Evolutionary conservation across 1,140 invertebrate species (phyloP).

Genomic region (Drosophila elegans): DNA sequence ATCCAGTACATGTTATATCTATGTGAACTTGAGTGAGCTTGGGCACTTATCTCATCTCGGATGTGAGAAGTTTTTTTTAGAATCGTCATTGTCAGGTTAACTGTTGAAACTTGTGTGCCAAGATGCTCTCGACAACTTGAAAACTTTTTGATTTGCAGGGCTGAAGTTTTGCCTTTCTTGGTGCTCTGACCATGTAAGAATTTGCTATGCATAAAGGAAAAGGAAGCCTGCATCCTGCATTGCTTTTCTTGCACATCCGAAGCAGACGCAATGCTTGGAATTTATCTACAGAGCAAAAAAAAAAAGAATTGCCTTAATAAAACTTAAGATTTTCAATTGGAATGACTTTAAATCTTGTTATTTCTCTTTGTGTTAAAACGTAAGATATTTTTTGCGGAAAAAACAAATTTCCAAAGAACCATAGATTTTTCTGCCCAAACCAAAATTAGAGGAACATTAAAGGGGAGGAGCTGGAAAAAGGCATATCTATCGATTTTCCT

Average conservation of each 20-base stretch:
- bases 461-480: not conserved
- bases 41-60: constrained; percentile 24
- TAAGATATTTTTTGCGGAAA: not conserved
- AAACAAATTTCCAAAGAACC: not conserved
- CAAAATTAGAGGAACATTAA: not conserved
- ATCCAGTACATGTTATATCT: constrained; percentile 18
- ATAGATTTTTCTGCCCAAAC: not conserved
- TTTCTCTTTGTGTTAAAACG: not conserved
- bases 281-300: constrained; percentile 7
- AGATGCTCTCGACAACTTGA: constrained; percentile 34
- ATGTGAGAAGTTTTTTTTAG: constrained; percentile 33
- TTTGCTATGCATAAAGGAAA: constrained; percentile 35
- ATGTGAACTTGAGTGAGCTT: constrained; percentile 12
- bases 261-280: constrained; percentile 15
- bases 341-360: not conserved
- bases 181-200: constrained; percentile 39
- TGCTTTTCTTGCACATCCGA: constrained; percentile 13
- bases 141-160: constrained; percentile 36
- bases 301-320: not conserved
- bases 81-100: constrained; percentile 38
- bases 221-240: constrained; percentile 19
- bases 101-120: constrained; percentile 37
- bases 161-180: constrained; percentile 31
- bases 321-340: no score
- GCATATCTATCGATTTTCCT: constrained; percentile 30